A percentile compares a stretch with the other conserved stretches of the same genome.
These are phyloP conservation scores for Danio choprae DNA, from an alignment of 2,797 vertebrate species.

Conservation along the genomic window DNA sequence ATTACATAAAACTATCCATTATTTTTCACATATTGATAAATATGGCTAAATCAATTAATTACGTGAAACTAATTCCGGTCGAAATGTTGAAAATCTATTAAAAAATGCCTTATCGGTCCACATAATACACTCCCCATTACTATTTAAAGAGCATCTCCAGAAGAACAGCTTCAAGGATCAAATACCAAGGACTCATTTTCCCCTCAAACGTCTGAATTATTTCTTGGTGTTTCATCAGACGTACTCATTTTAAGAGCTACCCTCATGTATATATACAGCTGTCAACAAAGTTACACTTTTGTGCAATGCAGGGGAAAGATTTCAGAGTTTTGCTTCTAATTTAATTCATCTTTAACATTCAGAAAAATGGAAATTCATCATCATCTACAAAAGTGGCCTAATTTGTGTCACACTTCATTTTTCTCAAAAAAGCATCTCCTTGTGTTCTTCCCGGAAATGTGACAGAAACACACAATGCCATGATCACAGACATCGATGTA, in stretches of 20 bases:
- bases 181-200: slow-evolving; percentile 48
- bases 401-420: slow-evolving; percentile 10
- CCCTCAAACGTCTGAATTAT: slow-evolving; percentile 51
- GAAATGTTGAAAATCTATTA: neutral
- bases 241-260: slow-evolving; percentile 52
- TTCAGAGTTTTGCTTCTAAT: slow-evolving; percentile 32
- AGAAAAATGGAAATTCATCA: slow-evolving; percentile 28
- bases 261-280: slow-evolving; percentile 44
- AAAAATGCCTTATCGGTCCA: slow-evolving; percentile 15
- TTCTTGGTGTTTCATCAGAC: slow-evolving; percentile 68
- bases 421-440: neutral
- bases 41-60: neutral
- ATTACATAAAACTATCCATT: neutral
- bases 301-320: slow-evolving; percentile 29
- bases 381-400: neutral
- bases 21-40: neutral
- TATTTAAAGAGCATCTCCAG: slow-evolving; percentile 37
- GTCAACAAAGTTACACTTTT: slow-evolving; percentile 52
- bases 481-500: slow-evolving; percentile 3
- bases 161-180: slow-evolving; percentile 51
- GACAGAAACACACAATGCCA: neutral
- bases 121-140: neutral
- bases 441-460: slow-evolving; percentile 1
- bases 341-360: slow-evolving; percentile 19
- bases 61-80: neutral